These are phyloP conservation scores for Seladonia tumulorum DNA, from an alignment of 2,888 invertebrate genomes.

Conservation along the genomic window DNA sequence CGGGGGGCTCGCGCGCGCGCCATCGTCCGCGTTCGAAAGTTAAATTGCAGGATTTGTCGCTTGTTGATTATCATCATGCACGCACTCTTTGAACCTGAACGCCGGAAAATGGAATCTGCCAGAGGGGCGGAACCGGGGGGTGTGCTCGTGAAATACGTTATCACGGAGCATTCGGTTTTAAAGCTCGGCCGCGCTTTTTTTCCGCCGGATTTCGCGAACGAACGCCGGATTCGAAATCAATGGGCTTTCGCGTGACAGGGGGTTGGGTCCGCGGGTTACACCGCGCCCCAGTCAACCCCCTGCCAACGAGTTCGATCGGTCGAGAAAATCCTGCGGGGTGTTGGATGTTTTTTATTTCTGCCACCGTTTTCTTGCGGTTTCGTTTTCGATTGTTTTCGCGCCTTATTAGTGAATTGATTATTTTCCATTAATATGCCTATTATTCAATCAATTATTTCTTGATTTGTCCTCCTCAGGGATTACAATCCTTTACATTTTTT, in stretches of 20 bases:
- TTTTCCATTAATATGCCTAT: too few species aligned
- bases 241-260: conserved; percentile 13
- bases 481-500: too few species aligned
- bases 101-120: not conserved
- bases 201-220: not conserved
- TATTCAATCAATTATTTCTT: too few species aligned
- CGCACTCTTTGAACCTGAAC: not conserved
- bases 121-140: not conserved
- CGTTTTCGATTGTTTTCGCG: too few species aligned
- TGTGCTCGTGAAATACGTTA: conserved; percentile 24
- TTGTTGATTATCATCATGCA: conserved; percentile 12
- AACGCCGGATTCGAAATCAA: conserved; percentile 4
- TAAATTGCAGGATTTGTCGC: conserved; percentile 43
- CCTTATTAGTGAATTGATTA: too few species aligned
- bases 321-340: not conserved
- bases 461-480: too few species aligned
- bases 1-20: too few species aligned
- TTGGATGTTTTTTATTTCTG: not conserved
- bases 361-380: not conserved
- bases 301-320: not conserved
- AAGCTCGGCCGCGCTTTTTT: not conserved
- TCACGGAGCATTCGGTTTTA: conserved; percentile 22
- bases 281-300: not conserved
- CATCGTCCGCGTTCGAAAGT: conserved; percentile 15
- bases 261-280: not conserved